Evolutionary conservation across 2,888 invertebrate species (phyloP).

Genomic region (Ellobium chinense): DNA sequence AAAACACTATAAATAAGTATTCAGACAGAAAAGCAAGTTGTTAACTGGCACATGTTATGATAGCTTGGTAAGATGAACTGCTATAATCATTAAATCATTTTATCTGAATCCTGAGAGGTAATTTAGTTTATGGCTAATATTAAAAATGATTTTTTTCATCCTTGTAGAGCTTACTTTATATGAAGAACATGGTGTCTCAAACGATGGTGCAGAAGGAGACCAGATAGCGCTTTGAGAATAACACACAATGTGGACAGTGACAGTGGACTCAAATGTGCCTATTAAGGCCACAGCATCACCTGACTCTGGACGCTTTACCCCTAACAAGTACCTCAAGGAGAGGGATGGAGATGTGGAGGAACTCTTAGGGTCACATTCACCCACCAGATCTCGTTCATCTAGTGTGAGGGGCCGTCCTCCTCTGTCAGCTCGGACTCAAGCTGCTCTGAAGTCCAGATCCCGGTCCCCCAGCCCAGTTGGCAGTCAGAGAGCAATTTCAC

Average conservation of each 20-base stretch:
- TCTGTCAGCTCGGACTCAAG: neutral
- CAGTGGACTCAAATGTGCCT: constrained; percentile 33
- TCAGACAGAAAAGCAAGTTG: too few relatives aligned
- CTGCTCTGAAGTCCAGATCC: neutral
- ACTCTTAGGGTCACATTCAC: constrained; percentile 19
- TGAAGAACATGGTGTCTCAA: too few relatives aligned
- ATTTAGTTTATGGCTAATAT: too few relatives aligned
- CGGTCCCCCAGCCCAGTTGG: constrained; percentile 8
- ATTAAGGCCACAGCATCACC: neutral
- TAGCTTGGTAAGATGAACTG: too few relatives aligned
- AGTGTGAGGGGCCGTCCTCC: constrained; percentile 19
- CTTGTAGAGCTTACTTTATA: too few relatives aligned
- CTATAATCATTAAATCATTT: too few relatives aligned
- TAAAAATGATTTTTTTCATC: too few relatives aligned
- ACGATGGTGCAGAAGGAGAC: too few relatives aligned
- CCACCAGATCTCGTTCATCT: constrained; percentile 9
- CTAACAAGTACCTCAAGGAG: neutral
- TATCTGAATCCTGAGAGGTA: too few relatives aligned
- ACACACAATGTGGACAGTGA: constrained; percentile 37
- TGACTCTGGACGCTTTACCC: neutral
- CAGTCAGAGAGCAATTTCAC: neutral
- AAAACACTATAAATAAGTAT: too few relatives aligned
- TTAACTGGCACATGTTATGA: too few relatives aligned
- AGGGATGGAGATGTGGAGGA: constrained; percentile 24
- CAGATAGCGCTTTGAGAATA: neutral